These are phyloP conservation scores for Cherax quadricarinatus DNA, from an alignment of 1,140 invertebrate genomes.

Conservation along the genomic window DNA sequence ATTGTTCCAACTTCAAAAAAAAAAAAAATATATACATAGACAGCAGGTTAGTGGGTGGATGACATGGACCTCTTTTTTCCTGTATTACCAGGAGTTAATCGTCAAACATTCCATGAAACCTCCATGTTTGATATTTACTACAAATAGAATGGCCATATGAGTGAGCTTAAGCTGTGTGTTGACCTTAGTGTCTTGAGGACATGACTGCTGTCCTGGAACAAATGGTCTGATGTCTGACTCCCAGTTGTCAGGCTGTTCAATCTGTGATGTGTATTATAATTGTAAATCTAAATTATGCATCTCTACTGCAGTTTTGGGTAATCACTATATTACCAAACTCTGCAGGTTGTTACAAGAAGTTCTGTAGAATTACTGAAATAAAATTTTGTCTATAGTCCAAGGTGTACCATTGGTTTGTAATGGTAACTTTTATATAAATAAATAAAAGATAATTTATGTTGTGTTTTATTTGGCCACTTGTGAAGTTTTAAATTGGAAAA, in stretches of 20 bases:
- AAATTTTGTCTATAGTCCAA: conserved; percentile 65
- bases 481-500: too few relatives aligned
- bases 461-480: background rate
- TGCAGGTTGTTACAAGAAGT: conserved; percentile 65
- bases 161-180: conserved; percentile 44
- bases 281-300: conserved; percentile 70
- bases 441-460: conserved; percentile 32
- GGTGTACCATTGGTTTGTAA: conserved; percentile 70
- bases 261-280: conserved; percentile 69
- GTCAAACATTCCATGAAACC: conserved; percentile 62
- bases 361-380: conserved; percentile 59
- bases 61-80: conserved; percentile 21
- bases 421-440: conserved; percentile 71
- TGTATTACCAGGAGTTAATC: background rate
- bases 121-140: conserved; percentile 34
- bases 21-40: background rate
- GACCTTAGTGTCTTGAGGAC: conserved; percentile 4
- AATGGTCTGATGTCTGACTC: conserved; percentile 56
- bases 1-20: background rate
- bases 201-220: conserved; percentile 43
- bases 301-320: conserved; percentile 36
- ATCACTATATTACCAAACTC: conserved; percentile 23
- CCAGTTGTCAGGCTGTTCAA: conserved; percentile 59
- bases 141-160: conserved; percentile 19
- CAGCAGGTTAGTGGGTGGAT: conserved; percentile 53